These are phyloP conservation scores for Ostrea denselamellosa DNA, from an alignment of 1,140 invertebrate genomes.

Conservation along the genomic window DNA sequence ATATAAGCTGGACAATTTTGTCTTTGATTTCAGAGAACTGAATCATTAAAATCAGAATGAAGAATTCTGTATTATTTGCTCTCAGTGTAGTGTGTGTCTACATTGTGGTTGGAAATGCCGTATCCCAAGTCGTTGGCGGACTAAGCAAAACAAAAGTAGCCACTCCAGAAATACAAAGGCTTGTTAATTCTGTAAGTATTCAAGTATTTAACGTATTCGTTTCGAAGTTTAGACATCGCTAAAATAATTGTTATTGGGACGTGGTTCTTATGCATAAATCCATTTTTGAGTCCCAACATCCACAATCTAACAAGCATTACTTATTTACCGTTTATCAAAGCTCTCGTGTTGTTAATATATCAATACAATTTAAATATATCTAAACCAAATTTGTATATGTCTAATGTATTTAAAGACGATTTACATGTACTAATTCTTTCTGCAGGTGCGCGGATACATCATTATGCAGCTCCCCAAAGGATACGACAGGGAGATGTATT, in stretches of 20 bases:
- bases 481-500: not conserved
- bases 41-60: slow-evolving; percentile 46
- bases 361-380: too few species aligned
- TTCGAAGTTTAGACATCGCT: too few species aligned
- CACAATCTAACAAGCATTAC: too few species aligned
- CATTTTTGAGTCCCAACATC: too few species aligned
- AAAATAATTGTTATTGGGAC: too few species aligned
- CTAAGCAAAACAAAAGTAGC: not conserved
- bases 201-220: too few species aligned
- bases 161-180: not conserved
- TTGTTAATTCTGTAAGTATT: not conserved
- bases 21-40: not conserved
- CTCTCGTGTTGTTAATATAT: too few species aligned
- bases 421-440: not conserved
- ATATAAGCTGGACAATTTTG: not conserved
- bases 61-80: not conserved
- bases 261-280: too few species aligned
- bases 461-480: not conserved
- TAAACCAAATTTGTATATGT: too few species aligned
- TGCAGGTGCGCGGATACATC: not conserved
- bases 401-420: too few species aligned
- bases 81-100: not conserved
- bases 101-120: not conserved
- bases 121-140: not conserved
- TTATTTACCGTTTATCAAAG: too few species aligned